Evolutionary conservation across 1,140 invertebrate species (phyloP).

Genomic region (Nasonia vitripennis): DNA sequence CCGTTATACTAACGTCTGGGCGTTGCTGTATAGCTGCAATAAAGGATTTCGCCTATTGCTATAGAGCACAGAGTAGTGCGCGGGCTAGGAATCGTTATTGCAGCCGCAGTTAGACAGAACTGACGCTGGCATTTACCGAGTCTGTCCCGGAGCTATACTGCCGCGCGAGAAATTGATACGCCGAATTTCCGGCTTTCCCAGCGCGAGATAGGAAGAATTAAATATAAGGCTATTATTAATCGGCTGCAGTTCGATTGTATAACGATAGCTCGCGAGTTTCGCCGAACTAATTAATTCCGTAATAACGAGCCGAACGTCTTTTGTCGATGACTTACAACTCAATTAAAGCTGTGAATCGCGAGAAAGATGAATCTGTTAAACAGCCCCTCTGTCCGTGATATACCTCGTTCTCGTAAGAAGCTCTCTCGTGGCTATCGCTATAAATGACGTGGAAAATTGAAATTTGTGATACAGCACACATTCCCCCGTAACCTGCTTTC

Average conservation of each 20-base stretch:
- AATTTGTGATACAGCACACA: neutral
- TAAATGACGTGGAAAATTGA: constrained; percentile 33
- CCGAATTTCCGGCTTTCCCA: neutral
- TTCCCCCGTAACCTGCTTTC: neutral
- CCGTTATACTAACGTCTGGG: neutral
- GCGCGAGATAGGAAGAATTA: no score
- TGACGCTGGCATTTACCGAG: constrained; percentile 11
- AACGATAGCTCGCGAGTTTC: neutral
- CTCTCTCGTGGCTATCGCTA: neutral
- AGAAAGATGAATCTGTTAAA: neutral
- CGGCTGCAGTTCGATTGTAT: no score
- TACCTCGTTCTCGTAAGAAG: neutral
- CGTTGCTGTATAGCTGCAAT: neutral
- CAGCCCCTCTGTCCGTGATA: no score
- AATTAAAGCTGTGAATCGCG: neutral
- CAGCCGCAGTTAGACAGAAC: neutral
- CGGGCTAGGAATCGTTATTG: neutral
- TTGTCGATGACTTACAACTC: neutral
- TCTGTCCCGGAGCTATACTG: neutral
- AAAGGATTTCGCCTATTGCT: neutral
- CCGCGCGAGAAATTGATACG: neutral
- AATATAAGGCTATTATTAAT: no score
- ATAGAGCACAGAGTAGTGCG: neutral
- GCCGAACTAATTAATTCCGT: neutral
- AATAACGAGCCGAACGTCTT: neutral